Evolutionary conservation across 2,888 invertebrate species (phyloP), one percentile per base, ranked within the genome.

Genomic region (Podotricha telesiphe): DNA sequence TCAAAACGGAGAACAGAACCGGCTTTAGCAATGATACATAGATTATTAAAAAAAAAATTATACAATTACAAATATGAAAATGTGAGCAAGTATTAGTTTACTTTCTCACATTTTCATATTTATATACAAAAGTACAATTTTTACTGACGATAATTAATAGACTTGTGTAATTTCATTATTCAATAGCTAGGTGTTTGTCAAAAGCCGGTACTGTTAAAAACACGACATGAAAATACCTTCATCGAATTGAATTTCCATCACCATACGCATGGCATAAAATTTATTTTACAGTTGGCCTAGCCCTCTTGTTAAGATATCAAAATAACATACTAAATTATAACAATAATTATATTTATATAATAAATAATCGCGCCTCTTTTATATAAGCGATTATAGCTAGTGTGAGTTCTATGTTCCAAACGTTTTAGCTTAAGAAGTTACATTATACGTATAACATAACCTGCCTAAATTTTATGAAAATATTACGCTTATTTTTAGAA

Each of bases 1-100:
- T 81, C 73, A 81, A 74, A 79, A 81, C 71, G 79, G 79, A 61
- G 85, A 82, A 17, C 62, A 74, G 82, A 50, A 10, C 48, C 48
- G 62, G 50, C 48, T 62, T 50, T 62, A 62, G 20, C 37, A 37
- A 62, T 4, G 13, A 15, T 22, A 22, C n/a, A n/a, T n/a, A n/a
- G n/a, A n/a, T n/a, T n/a, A n/a, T n/a, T n/a, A n/a, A n/a, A n/a
- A n/a, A n/a, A n/a, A n/a, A n/a, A n/a, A n/a, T n/a, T n/a, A n/a
- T n/a, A n/a, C n/a, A n/a, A n/a, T n/a, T n/a, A n/a, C n/a, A n/a
- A n/a, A n/a, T n/a, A n/a, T n/a, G n/a, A n/a, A n/a, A n/a, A n/a
- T n/a, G n/a, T n/a, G n/a, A n/a, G n/a, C n/a, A n/a, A n/a, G n/a
- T n/a, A n/a, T n/a, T n/a, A n/a, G n/a, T n/a, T n/a, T n/a, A n/a